These are phyloP conservation scores for Sandelia bainsii DNA, from an alignment of 2,797 vertebrate species.

Conservation along the genomic window DNA sequence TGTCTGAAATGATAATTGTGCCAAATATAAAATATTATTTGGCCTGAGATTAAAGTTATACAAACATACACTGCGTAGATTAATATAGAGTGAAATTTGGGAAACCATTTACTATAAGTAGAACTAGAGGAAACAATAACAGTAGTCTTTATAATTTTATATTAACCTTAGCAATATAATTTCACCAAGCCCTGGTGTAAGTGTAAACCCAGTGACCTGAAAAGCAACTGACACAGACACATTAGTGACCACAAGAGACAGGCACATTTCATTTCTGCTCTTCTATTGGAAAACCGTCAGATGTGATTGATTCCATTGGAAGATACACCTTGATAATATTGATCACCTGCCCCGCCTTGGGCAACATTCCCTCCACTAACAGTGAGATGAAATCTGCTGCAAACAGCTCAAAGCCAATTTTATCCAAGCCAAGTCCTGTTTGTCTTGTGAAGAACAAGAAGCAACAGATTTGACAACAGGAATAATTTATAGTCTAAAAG, in stretches of 20 bases:
- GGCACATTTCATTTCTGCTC: constrained; percentile 62
- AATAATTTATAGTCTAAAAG: constrained; percentile 11
- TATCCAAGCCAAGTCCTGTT: constrained; percentile 63
- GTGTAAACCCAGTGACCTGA: constrained; percentile 33
- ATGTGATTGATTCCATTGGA: constrained; percentile 78
- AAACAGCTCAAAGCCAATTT: constrained; percentile 73
- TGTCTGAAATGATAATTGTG: constrained; percentile 5
- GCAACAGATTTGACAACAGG: constrained; percentile 56
- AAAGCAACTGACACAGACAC: constrained; percentile 34
- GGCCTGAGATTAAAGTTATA: constrained; percentile 24
- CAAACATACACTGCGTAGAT: constrained; percentile 28
- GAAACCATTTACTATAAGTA: constrained; percentile 37
- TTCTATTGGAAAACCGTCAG: constrained; percentile 69
- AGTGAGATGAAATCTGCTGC: constrained; percentile 73
- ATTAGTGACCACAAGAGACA: constrained; percentile 47
- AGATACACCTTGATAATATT: constrained; percentile 79
- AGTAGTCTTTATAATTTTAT: background rate
- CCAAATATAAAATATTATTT: constrained; percentile 31
- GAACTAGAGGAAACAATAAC: background rate
- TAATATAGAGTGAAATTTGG: constrained; percentile 28
- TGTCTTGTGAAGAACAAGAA: constrained; percentile 64
- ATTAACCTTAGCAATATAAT: constrained; percentile 1
- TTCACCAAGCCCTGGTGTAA: background rate
- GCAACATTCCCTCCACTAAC: constrained; percentile 67
- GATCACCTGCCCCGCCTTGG: constrained; percentile 67